Evolutionary conservation across 2,888 invertebrate species (phyloP), one percentile per base, ranked within the genome.

Genomic region (Perizoma affinitatum): DNA sequence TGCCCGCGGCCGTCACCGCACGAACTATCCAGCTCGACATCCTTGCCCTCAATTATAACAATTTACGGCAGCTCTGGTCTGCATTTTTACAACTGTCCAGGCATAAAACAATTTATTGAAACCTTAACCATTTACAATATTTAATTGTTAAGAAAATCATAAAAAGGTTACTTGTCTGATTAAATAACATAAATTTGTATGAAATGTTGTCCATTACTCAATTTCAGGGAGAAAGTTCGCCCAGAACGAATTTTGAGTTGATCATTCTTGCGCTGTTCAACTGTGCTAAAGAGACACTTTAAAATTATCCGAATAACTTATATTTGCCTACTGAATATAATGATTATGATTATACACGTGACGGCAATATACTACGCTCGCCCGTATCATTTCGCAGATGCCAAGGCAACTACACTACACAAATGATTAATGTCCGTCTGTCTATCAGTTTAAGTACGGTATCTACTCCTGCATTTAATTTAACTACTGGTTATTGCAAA

Each of bases 41-140:
- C 90, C 90, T 90, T 90, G 90, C 83, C 87, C 90, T 81, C 88
- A 86, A 88, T 90, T 85, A 85, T 84, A 87, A 84, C 85, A 82
- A 82, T 90, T 88, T 87, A 86, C 83, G 71, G 78, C 82, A 79
- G 74, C 76, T 83, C 83, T 83, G 80, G 76, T 83, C 83, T 84
- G 78, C 55, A 84, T 84, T 87, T 83, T 79, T 80, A 82, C 80
- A 84, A 81, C 82, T 76, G 70, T 72, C 69, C 69, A 60, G 33
- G 48, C 54, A 38, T 66, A 66, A 69, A 67, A 70, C 58, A 69
- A 73, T 74, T 74, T 73, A 72, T 72, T 71, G 61, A 67, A 55
- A 65, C 61, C 63, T 58, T 69, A 56, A 65, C 6, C 34, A 44
- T 56, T 52, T 49, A 4, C 22, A 22, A 22, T 34, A 55, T 36